These are phyloP conservation scores for Cremastinae sp. DNA, from an alignment of 2,888 invertebrate genomes.

Conservation along the genomic window DNA sequence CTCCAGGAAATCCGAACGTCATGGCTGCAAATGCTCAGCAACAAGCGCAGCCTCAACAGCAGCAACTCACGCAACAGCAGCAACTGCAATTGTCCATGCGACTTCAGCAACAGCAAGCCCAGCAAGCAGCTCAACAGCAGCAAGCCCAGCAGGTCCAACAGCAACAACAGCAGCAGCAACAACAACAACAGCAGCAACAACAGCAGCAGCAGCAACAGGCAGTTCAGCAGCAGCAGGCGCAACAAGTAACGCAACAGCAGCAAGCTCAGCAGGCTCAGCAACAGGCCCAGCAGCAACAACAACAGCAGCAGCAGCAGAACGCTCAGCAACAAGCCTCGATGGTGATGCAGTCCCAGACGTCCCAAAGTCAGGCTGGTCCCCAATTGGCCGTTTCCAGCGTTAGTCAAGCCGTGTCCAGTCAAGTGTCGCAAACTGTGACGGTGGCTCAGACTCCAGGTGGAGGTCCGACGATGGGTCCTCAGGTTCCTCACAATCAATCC, in stretches of 20 bases:
- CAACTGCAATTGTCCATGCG: constrained; percentile 72
- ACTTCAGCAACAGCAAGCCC: constrained; percentile 69
- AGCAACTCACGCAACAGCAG: constrained; percentile 71
- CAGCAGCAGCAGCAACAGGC: constrained; percentile 70
- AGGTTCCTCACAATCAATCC: constrained; percentile 71
- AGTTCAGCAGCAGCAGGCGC: constrained; percentile 70
- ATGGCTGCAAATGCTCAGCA: constrained; percentile 79
- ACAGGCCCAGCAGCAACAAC: constrained; percentile 70
- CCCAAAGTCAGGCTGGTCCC: constrained; percentile 68
- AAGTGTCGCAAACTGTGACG: constrained; percentile 77
- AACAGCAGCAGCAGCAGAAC: constrained; percentile 72
- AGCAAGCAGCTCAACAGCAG: constrained; percentile 67
- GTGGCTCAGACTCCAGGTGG: constrained; percentile 72
- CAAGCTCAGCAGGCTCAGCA: constrained; percentile 68
- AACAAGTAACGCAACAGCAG: constrained; percentile 68
- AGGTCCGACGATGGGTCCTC: constrained; percentile 71
- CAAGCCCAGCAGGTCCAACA: constrained; percentile 73
- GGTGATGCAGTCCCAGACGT: constrained; percentile 71
- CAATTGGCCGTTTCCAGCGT: constrained; percentile 75
- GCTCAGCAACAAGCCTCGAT: constrained; percentile 76
- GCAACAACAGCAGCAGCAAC: constrained; percentile 70
- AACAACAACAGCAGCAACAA: constrained; percentile 73
- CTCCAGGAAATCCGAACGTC: constrained; percentile 69
- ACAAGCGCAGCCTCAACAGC: constrained; percentile 72
- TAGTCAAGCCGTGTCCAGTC: constrained; percentile 74